Conservation (phyloP, 2,113 vertebrate genomes). For the Apus apus region DNA sequence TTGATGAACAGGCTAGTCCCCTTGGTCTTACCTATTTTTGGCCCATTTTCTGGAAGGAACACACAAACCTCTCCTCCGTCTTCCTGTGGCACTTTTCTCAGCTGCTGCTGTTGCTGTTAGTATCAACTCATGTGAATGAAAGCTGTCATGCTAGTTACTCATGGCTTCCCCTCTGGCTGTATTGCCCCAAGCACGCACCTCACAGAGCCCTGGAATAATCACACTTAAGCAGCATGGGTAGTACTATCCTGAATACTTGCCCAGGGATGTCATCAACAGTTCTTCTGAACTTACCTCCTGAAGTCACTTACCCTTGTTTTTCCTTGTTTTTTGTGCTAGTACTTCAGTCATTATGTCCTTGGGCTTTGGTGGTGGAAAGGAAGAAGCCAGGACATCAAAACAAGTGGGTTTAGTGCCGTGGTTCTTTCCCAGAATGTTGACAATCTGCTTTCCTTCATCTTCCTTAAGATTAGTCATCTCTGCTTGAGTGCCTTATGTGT, state of each 20-base stretch:
- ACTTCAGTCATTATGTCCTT: background rate
- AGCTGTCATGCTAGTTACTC: background rate
- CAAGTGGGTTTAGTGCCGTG: background rate
- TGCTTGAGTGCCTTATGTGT: background rate
- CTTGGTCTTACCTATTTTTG: background rate
- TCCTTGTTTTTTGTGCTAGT: background rate
- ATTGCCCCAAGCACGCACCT: background rate
- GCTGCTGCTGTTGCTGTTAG: background rate
- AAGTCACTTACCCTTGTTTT: background rate
- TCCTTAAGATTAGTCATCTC: background rate
- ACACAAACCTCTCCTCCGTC: background rate
- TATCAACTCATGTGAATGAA: background rate
- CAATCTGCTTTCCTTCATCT: background rate
- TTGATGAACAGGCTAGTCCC: background rate
- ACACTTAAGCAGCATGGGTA: background rate
- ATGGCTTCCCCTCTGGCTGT: background rate
- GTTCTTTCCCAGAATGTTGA: background rate
- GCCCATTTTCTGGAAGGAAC: background rate
- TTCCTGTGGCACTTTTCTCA: background rate
- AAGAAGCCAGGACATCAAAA: background rate
- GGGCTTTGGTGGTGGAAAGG: background rate
- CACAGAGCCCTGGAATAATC: accelerated
- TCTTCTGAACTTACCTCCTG: background rate
- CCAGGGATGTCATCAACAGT: background rate
- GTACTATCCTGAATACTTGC: background rate